Evolutionary conservation across 2,797 vertebrate species (phyloP).

Genomic region (Anguilla megastoma): DNA sequence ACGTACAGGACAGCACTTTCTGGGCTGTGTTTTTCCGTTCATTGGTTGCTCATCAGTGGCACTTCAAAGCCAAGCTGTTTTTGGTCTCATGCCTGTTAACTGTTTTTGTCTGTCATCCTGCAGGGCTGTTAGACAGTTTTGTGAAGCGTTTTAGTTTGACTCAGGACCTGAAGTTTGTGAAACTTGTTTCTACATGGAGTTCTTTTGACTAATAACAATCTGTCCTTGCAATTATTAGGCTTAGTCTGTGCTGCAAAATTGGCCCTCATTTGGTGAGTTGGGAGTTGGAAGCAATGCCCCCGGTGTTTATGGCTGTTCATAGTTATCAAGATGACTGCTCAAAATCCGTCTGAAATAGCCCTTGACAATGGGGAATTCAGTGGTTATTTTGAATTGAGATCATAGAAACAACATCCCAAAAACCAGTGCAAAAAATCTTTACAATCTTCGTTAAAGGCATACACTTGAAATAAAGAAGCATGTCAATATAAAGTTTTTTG

Average conservation of each 20-base stretch:
- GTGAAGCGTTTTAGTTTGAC: not conserved
- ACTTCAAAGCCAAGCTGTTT: not conserved
- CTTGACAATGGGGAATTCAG: not conserved
- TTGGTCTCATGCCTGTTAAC: not conserved
- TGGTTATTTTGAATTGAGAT: not conserved
- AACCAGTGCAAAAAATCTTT: no score
- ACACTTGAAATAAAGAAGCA: not conserved
- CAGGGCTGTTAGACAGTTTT: not conserved
- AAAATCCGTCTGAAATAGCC: not conserved
- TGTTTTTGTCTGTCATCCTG: conserved; percentile 10
- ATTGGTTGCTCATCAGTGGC: conserved; percentile 56
- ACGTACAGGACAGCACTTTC: not conserved
- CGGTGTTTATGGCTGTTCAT: not conserved
- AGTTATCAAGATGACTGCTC: not conserved
- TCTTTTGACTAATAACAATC: not conserved
- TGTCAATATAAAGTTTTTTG: not conserved
- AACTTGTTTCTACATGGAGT: not conserved
- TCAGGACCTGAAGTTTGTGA: not conserved
- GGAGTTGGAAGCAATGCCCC: not conserved
- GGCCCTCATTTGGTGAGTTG: not conserved
- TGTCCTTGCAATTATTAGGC: not conserved
- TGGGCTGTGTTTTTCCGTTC: conserved; percentile 53
- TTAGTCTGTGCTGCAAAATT: not conserved
- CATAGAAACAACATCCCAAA: not conserved
- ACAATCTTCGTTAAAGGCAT: no score